Percentiles rank a stretch among this genome's conserved stretches.
Evolutionary conservation across 2,113 vertebrate genomes (phyloP).

Genomic region (Apeltes quadracus): DNA sequence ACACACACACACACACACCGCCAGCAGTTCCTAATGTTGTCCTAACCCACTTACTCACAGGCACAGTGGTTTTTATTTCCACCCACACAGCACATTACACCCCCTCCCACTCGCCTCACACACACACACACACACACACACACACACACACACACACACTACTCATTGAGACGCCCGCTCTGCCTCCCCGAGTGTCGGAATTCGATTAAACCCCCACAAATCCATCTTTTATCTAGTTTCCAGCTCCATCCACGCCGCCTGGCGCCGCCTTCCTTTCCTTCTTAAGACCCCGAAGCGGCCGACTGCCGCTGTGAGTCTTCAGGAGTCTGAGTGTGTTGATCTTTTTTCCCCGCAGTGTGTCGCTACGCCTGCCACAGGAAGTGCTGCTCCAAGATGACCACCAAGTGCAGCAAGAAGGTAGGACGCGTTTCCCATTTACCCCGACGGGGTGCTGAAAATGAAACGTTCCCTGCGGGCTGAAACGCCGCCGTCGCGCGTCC

Average conservation of each 20-base stretch:
- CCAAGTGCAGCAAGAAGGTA: slow-evolving; percentile 97
- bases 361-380: slow-evolving; percentile 97
- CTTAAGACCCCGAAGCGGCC: neutral
- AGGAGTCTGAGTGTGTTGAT: slow-evolving; percentile 29
- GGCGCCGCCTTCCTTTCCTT: neutral
- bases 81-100: slow-evolving; percentile 41
- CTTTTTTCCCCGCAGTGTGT: slow-evolving; percentile 85
- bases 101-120: slow-evolving; percentile 5
- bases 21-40: slow-evolving; percentile 48
- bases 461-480: neutral
- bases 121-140: slow-evolving; percentile 31
- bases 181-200: slow-evolving; percentile 37
- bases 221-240: slow-evolving; percentile 52
- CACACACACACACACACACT: slow-evolving; percentile 26
- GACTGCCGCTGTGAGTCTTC: neutral
- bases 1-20: slow-evolving; percentile 10
- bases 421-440: slow-evolving; percentile 3
- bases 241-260: slow-evolving; percentile 20
- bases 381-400: slow-evolving; percentile 92
- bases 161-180: slow-evolving; percentile 7
- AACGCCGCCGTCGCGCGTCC: rapidly evolving
- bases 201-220: slow-evolving; percentile 50
- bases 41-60: slow-evolving; percentile 57
- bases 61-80: slow-evolving; percentile 49
- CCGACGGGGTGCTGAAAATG: too few species aligned